Percentiles rank a stretch among this genome's conserved stretches.
phyloP scores from a whole-genome alignment of 2,797 vertebrate species.

The Amblyraja radiata region DNA sequence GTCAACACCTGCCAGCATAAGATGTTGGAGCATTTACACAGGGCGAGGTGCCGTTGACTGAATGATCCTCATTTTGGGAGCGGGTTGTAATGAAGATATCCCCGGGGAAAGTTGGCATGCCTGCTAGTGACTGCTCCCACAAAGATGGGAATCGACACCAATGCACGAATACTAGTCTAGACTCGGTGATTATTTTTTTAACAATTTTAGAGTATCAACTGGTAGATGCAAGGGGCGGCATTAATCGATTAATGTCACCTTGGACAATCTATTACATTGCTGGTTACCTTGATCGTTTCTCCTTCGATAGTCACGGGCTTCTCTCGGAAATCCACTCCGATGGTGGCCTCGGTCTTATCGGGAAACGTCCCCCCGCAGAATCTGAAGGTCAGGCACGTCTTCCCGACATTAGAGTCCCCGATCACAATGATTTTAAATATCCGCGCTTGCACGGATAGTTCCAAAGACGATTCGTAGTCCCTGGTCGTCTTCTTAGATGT shows the following conservation, averaged over 20 bases:
- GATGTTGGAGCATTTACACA: neutral
- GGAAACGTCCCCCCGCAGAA: constrained; percentile 87
- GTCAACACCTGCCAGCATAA: neutral
- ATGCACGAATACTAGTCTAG: neutral
- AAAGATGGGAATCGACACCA: neutral
- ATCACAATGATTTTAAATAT: constrained; percentile 93
- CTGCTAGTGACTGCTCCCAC: neutral
- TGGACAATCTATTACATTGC: neutral
- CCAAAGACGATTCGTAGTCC: constrained; percentile 47
- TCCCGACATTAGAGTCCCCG: constrained; percentile 86
- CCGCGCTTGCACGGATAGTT: constrained; percentile 63
- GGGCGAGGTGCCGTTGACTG: neutral
- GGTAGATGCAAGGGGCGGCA: neutral
- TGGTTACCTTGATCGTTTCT: constrained; percentile 80
- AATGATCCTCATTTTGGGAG: neutral
- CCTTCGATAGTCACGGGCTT: constrained; percentile 80
- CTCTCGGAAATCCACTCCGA: constrained; percentile 89
- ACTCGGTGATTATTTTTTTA: neutral
- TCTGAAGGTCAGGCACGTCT: constrained; percentile 84
- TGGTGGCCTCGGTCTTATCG: constrained; percentile 84
- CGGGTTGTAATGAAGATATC: neutral
- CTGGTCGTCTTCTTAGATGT: constrained; percentile 12
- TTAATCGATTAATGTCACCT: neutral
- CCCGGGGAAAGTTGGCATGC: neutral
- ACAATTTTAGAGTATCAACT: neutral